Evolutionary conservation across 2,113 vertebrate species (phyloP), one percentile per base, ranked within the genome.

Genomic region (Lipophrys pholis): DNA sequence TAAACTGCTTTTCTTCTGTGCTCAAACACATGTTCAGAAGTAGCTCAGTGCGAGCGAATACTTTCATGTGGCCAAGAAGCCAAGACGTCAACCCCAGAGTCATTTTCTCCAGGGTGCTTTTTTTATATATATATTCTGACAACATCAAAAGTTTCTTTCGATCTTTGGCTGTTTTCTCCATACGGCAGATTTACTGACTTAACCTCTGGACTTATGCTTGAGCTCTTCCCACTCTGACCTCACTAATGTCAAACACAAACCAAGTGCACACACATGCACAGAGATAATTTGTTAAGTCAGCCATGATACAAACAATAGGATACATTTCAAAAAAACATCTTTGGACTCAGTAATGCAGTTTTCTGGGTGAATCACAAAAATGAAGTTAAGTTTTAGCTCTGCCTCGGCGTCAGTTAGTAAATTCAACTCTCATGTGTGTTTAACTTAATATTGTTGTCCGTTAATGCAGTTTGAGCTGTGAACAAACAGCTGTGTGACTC

Each of bases 1-100:
- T 45, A 71, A 60, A 51, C 66, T 38, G 61, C 52, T 38, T 53
- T 64, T 30, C 15, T 52, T 53, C 45, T 21, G 9, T 6, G 16
- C 59, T 51, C 46, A 74, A 62, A 67, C 38, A 65, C 66, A 65
- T 41, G 56, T 59, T 60, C 69, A 78, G 15, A 42, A 50, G 68
- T 12, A 71, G 54, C 11, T 71, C 56, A 40, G 51, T 2, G 1
- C 16, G 53, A 46, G 52, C 51, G 50, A 5, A 11, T 39, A 65
- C 72, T 87, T 79, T 90, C 56, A 89, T 81, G 84, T 84, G 86
- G 82, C 55, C 62, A 30, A 45, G 65, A 42, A 80, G 61, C 75
- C 58, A 49, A 36, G 70, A 57, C 51, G 69, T 53, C 61, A 49
- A 63, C 58, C 6, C 63, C 63, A 68, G 82, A 82, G 87, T 67